Percentiles rank a stretch among this genome's conserved stretches.
These are phyloP conservation scores for Scyliorhinus canicula DNA, from an alignment of 2,797 vertebrate species.

Conservation along the genomic window DNA sequence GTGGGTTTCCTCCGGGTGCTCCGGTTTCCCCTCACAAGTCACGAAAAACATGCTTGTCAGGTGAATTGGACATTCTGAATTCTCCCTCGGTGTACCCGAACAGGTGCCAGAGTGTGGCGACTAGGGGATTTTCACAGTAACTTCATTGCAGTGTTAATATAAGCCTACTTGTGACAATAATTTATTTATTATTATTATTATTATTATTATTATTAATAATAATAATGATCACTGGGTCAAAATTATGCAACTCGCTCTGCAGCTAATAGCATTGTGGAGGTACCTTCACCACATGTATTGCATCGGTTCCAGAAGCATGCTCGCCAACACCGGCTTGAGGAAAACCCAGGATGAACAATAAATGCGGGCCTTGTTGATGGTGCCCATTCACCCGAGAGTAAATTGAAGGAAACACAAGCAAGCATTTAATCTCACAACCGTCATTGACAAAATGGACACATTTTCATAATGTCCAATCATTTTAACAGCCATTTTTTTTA, in stretches of 20 bases:
- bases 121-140: too few species aligned
- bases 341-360: neutral
- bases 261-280: neutral
- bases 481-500: neutral
- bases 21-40: too few species aligned
- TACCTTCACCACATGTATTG: neutral
- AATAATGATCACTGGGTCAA: neutral
- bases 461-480: neutral
- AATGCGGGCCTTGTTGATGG: neutral
- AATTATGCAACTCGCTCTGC: neutral
- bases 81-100: too few species aligned
- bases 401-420: neutral
- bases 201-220: too few species aligned
- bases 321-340: neutral
- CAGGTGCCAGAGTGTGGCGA: too few species aligned
- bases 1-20: too few species aligned
- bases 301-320: neutral
- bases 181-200: too few species aligned
- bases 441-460: neutral
- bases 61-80: too few species aligned
- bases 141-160: too few species aligned
- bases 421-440: neutral
- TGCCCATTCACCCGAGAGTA: neutral
- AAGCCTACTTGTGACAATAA: too few species aligned
- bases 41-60: too few species aligned